Percentiles rank a stretch among this genome's conserved stretches.
These are phyloP conservation scores for Megaceryle torquata DNA, from an alignment of 2,113 vertebrate genomes.

Conservation along the genomic window DNA sequence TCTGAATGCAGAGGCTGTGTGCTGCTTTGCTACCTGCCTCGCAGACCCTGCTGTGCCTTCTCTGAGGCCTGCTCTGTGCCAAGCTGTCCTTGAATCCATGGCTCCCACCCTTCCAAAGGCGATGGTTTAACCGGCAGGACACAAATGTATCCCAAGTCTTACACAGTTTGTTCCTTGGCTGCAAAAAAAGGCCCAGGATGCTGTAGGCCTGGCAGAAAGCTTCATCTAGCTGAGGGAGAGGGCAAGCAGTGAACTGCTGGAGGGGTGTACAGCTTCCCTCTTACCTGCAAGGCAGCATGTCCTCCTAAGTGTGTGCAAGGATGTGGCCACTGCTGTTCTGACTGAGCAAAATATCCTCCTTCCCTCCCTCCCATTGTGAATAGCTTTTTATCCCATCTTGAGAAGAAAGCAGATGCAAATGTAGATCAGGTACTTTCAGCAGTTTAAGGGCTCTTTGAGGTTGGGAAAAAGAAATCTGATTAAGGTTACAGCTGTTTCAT, in stretches of 20 bases:
- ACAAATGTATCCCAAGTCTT: background rate
- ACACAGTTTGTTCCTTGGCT: background rate
- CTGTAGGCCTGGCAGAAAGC: background rate
- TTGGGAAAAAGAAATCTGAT: constrained; percentile 48
- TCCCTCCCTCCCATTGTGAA: background rate
- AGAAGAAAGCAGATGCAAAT: constrained; percentile 41
- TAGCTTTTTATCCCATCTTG: background rate
- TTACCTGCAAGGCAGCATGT: background rate
- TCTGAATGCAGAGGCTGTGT: background rate
- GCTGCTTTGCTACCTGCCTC: fast-evolving
- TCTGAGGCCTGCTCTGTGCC: background rate
- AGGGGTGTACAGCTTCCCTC: background rate
- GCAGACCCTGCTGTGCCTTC: background rate
- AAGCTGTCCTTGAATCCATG: background rate
- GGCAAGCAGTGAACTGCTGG: background rate
- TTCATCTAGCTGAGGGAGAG: background rate
- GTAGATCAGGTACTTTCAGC: constrained; percentile 52
- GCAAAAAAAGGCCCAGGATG: background rate
- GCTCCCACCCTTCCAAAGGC: background rate
- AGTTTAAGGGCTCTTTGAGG: constrained; percentile 46
- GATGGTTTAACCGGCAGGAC: background rate
- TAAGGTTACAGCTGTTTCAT: constrained; percentile 61
- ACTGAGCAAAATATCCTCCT: background rate
- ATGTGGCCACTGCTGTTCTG: background rate
- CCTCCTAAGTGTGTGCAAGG: background rate